Base-by-base conservation (phyloP, 2,888 invertebrate species). In the Eumacrocentrus americanus region DNA sequence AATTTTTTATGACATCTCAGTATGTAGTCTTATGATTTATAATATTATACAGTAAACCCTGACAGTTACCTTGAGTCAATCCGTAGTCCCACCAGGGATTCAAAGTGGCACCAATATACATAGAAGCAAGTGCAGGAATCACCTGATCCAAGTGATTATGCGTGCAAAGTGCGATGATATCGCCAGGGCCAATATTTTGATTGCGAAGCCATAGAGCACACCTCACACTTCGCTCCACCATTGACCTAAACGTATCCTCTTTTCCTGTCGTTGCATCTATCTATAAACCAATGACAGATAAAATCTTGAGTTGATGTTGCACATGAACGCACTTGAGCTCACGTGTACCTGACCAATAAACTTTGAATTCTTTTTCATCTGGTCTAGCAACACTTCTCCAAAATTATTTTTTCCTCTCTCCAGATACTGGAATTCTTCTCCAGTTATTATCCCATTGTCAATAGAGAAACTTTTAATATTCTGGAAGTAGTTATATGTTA, bases 171-270 rank as follows among this genome's bases (percentile, higher is more conserved):
- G 55, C 54, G 16, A 78, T 42, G 1, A 77, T 58, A 22, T 78
- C 77, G 1, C 64, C 67, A 0, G 56, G 29, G 22, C 56, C 51
- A 2, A 77, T 53, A 1, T 71, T 71, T 58, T 75, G 65, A 16
- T 71, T 72, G 46, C 64, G 63, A 48, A 78, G n/a, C 77, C 77
- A 78, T 0, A 73, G 46, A 1, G 75, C 75, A 44, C 77, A 78
- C 55, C 71, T 73, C 6, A 73, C 56, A 4, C 59, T 63, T 3
- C 69, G 60, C 3, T 75, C 72, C 12, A 51, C 50, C 61, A 78
- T 67, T 3, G 72, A 53, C 3, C n/a, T 60, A 12, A 63, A 75
- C 0, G 71, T 70, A 1, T 71, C 68, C 11, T 63, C 37, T 5
- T 58, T 18, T 5, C 64, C 72, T 1, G 72, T 72, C 2, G 50